phyloP scores from a whole-genome alignment of 1,140 invertebrate genomes.

The Nephila pilipes region DNA sequence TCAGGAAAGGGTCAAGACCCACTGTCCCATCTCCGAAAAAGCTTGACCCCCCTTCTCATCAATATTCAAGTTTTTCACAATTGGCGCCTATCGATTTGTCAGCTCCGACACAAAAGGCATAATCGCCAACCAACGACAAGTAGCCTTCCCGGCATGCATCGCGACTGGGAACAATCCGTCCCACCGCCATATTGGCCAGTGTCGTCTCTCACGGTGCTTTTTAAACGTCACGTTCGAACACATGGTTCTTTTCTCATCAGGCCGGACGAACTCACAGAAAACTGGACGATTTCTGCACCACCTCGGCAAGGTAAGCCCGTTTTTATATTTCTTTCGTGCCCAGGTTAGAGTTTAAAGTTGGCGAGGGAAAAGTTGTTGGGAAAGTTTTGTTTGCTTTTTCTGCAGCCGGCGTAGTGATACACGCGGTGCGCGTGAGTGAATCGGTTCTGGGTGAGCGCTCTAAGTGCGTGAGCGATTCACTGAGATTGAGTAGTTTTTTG shows the following conservation, averaged over 20 bases:
- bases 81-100: constrained; percentile 73
- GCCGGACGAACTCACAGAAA: background rate
- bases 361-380: constrained; percentile 15
- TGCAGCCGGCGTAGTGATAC: constrained; percentile 67
- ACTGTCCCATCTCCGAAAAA: background rate
- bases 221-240: constrained; percentile 18
- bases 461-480: constrained; percentile 25
- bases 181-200: constrained; percentile 64
- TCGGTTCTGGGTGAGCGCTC: constrained; percentile 29
- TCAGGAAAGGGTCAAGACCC: background rate
- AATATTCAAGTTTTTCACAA: constrained; percentile 71
- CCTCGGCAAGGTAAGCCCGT: background rate
- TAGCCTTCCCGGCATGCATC: constrained; percentile 56
- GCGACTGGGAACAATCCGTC: constrained; percentile 20
- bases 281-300: background rate
- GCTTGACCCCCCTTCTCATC: constrained; percentile 48
- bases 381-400: constrained; percentile 55
- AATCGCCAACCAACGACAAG: constrained; percentile 72
- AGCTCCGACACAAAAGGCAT: constrained; percentile 46
- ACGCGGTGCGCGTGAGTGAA: constrained; percentile 56
- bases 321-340: background rate
- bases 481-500: constrained; percentile 3
- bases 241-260: background rate
- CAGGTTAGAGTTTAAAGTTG: background rate
- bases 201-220: background rate